phyloP scores from a whole-genome alignment of 2,113 vertebrate species.

The Malurus cyaneus region DNA sequence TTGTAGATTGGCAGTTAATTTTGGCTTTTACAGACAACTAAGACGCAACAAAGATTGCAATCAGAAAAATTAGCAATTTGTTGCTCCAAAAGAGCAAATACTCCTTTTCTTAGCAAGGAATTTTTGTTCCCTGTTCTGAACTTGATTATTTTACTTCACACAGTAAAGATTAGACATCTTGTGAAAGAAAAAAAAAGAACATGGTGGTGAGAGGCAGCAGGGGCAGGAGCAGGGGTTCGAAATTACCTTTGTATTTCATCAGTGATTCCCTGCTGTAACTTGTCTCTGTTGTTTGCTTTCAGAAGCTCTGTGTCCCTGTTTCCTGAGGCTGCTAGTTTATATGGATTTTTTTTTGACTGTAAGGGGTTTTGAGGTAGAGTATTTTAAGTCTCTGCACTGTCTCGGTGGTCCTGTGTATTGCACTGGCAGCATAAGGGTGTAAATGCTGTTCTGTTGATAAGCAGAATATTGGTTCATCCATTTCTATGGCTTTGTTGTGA shows the following conservation, averaged over 20 bases:
- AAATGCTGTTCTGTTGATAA: not conserved
- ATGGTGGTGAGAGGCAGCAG: not conserved
- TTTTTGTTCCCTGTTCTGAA: not conserved
- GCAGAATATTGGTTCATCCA: not conserved
- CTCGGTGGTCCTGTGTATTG: not conserved
- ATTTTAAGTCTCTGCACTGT: not conserved
- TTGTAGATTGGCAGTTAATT: not conserved
- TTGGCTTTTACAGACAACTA: not conserved
- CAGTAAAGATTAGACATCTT: not conserved
- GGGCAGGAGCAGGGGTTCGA: not conserved
- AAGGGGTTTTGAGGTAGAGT: not conserved
- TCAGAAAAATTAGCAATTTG: not conserved
- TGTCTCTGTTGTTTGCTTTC: not conserved
- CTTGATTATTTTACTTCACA: not conserved
- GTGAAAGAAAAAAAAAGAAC: not conserved
- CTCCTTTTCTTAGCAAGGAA: not conserved
- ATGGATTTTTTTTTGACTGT: not conserved
- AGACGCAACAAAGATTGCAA: not conserved
- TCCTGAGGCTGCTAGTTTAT: not conserved
- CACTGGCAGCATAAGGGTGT: not conserved
- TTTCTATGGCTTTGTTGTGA: not conserved
- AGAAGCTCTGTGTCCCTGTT: not conserved
- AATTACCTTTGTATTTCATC: not conserved
- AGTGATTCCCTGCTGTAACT: not conserved
- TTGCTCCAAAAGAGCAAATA: not conserved